Evolutionary conservation across 2,113 vertebrate species (phyloP), one percentile per base, ranked within the genome.

Genomic region (Lepisosteus osseus): DNA sequence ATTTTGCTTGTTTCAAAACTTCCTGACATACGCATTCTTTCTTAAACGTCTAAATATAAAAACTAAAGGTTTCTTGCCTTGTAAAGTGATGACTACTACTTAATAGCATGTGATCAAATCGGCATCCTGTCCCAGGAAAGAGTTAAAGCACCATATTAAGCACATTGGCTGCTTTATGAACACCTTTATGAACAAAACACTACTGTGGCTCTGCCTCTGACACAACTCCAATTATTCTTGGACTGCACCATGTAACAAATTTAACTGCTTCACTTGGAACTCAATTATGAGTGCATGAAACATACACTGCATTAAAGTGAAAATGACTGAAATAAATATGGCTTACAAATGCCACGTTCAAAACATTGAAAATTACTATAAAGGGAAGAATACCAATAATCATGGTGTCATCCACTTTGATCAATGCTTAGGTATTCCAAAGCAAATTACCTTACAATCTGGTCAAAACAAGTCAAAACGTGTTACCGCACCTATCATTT

Each of bases 391-490:
- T 70, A 54, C 71, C 70, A 62, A 68, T 77, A 75, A 83, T 77
- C 83, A 84, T 74, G 77, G 79, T 77, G 74, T 82, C 74, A 77
- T 85, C 77, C 81, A 83, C 86, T 90, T 86, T 82, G 86, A 91
- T 90, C 87, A 90, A 88, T 88, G 85, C 88, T 86, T 86, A 87
- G 86, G 86, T 86, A 87, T 89, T 85, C 84, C 71, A 72, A 84
- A 74, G 87, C 86, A 92, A 90, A 93, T 91, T 86, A 91, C 86
- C 87, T 85, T 88, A 90, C 90, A 88, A 88, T 88, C 89, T 89
- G 78, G 88, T 85, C 87, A 90, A 90, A 90, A 92, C 89, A 91
- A 91, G 90, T 90, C 90, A 90, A 84, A 90, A 89, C 91, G 87
- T 89, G 87, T 82, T 79, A 79, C 83, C 83, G 86, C 84, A 82